Evolutionary conservation across 2,113 vertebrate species (phyloP), one percentile per base, ranked within the genome.

Genomic region (Leptobrachium ailaonicum): DNA sequence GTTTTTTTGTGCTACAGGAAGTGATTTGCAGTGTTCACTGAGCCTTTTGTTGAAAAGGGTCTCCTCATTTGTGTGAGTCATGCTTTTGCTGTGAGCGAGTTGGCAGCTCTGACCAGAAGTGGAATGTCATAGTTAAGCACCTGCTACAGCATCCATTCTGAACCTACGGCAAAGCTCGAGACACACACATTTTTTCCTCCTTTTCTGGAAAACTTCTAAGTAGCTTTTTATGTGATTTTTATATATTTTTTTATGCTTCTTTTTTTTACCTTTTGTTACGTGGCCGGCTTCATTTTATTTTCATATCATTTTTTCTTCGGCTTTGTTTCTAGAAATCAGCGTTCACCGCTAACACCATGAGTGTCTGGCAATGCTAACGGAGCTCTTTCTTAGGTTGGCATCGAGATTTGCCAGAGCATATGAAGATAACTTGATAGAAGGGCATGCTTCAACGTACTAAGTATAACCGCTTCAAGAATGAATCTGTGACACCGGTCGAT

Each of bases 361-460:
- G 89, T 90, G 66, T 75, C 91, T 90, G 93, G 94, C 91, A 95
- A 98, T 98, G 96, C 93, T 93, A 92, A 91, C 91, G 88, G 91
- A 93, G 91, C 88, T 91, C 90, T 89, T 90, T 88, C 90, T 90
- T 90, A 92, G 86, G 83, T 84, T 91, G 92, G 95, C 93, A 91
- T 91, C 89, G 47, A 90, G 91, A 91, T 94, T 93, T 95, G 94
- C 94, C 94, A 88, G 91, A 93, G 90, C 91, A 85, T 90, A 93
- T 94, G 93, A 96, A 93, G 90, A 89, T 92, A 90, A 93, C 89
- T 90, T 93, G 93, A 95, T 94, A 92, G 92, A 96, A 94, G 97
- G 97, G 97, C 93, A 99, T 99, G 98, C 98, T 98, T 96, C 97
- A 98, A 92, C 97, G 97, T 94, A 96, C 96, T 92, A 99, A 99